Conservation (phyloP, 2,888 invertebrate genomes). For the Alentia gelatinosa region DNA sequence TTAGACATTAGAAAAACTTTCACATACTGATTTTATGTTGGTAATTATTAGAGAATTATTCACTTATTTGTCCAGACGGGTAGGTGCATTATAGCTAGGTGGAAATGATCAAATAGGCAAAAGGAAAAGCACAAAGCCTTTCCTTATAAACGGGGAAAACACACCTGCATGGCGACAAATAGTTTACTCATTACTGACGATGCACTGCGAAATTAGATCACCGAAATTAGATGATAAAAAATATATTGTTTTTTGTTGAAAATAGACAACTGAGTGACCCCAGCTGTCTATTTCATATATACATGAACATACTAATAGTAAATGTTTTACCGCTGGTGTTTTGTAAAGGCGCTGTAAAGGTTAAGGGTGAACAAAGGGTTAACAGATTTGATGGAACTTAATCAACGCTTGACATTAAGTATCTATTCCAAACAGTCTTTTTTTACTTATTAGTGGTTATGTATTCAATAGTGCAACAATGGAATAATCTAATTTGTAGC, state of each 20-base stretch:
- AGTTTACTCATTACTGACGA: not conserved
- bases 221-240: not conserved
- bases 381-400: not conserved
- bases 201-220: not conserved
- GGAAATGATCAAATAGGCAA: not conserved
- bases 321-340: not conserved
- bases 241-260: not conserved
- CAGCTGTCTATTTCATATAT: not conserved
- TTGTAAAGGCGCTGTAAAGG: not conserved
- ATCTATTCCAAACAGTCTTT: no score
- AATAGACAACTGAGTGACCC: not conserved
- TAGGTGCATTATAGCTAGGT: not conserved
- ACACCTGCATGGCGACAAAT: not conserved
- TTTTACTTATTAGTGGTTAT: no score
- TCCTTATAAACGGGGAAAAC: not conserved
- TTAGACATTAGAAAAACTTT: not conserved
- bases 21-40: not conserved
- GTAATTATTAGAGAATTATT: no score
- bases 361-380: not conserved
- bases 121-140: not conserved
- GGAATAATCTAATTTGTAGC: no score
- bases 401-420: no score
- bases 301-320: not conserved
- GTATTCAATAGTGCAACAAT: no score
- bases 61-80: no score